phyloP scores from a whole-genome alignment of 2,888 invertebrate species.

The Holacanthella duospinosa region DNA sequence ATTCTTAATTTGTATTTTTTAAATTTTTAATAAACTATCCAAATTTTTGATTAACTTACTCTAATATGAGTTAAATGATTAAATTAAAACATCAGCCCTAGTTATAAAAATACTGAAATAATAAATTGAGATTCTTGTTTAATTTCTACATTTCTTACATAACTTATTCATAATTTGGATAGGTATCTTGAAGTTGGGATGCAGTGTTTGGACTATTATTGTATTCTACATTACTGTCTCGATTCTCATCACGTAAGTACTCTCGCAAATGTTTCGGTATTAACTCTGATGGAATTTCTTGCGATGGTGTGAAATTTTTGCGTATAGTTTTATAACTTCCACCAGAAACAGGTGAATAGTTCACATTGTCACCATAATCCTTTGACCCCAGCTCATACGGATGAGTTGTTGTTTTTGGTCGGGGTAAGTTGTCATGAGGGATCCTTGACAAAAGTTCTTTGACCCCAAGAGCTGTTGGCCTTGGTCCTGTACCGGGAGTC shows the following conservation, averaged over 20 bases:
- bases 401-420: conserved; percentile 30
- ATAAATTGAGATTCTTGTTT: too few relatives aligned
- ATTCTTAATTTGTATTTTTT: too few relatives aligned
- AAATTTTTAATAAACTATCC: too few relatives aligned
- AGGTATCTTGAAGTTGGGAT: too few relatives aligned
- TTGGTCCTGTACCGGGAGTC: conserved; percentile 19
- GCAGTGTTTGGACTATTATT: too few relatives aligned
- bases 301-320: conserved; percentile 7
- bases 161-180: too few relatives aligned
- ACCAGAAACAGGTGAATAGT: conserved; percentile 14
- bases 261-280: background rate
- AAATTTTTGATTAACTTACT: too few relatives aligned
- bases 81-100: too few relatives aligned
- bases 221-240: too few relatives aligned
- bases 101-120: too few relatives aligned
- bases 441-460: conserved; percentile 25
- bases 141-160: too few relatives aligned
- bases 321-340: background rate
- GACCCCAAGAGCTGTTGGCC: conserved; percentile 25
- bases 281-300: conserved; percentile 4
- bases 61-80: too few relatives aligned
- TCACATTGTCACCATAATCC: conserved; percentile 32
- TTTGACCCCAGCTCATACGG: conserved; percentile 31
- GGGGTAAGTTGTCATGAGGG: conserved; percentile 13
- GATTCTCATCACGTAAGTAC: background rate